Conservation (phyloP, 2,888 invertebrate species). For the Ophioninae sp. region DNA sequence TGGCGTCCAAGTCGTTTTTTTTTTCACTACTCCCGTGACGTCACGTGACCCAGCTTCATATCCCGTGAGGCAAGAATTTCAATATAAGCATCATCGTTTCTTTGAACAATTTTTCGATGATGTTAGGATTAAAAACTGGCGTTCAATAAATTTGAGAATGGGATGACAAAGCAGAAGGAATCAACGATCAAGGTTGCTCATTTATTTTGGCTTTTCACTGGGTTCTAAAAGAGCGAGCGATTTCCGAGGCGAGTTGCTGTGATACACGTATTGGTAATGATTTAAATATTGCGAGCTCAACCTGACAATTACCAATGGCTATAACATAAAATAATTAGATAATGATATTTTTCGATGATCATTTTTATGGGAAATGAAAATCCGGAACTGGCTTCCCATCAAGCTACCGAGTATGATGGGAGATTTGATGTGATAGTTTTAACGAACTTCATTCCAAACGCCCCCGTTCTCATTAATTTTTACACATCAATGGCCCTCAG, state of each 20-base stretch:
- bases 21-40: background rate
- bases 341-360: background rate
- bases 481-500: background rate
- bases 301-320: background rate
- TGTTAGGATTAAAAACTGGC: slow-evolving; percentile 3
- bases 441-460: background rate
- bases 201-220: background rate
- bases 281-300: background rate
- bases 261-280: background rate
- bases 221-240: background rate
- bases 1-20: slow-evolving; percentile 37
- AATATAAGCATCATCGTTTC: slow-evolving; percentile 20
- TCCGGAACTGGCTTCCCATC: background rate
- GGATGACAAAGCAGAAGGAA: background rate
- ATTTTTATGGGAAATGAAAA: background rate
- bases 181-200: background rate
- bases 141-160: slow-evolving; percentile 4
- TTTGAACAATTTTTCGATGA: slow-evolving; percentile 12
- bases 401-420: background rate
- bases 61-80: slow-evolving; percentile 9
- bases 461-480: background rate
- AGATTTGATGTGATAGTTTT: background rate
- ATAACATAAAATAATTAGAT: background rate
- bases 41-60: background rate
- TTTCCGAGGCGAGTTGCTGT: background rate